phyloP scores from a whole-genome alignment of 2,888 invertebrate genomes.

The Biston stratarius region DNA sequence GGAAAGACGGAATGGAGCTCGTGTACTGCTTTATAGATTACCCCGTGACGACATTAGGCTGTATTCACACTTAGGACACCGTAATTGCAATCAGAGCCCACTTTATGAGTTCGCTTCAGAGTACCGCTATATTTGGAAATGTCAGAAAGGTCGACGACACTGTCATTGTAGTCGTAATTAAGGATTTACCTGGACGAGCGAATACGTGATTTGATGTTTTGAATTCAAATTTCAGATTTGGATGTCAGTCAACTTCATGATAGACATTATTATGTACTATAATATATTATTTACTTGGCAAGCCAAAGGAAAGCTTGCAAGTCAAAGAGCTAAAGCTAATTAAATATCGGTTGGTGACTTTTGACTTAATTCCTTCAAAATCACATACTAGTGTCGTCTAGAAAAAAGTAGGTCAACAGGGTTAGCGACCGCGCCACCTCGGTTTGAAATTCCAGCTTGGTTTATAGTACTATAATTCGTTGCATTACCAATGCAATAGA shows the following conservation, averaged over 20 bases:
- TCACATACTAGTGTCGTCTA: neutral
- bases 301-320: no score
- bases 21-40: neutral
- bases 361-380: no score
- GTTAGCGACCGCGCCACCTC: constrained; percentile 7
- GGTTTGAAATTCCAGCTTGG: constrained; percentile 10
- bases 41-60: constrained; percentile 27
- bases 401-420: constrained; percentile 8
- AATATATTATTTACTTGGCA: no score
- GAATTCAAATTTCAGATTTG: neutral
- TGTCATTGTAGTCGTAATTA: constrained; percentile 8
- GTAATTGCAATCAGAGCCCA: constrained; percentile 34
- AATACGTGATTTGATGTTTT: no score
- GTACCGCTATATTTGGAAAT: constrained; percentile 28
- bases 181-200: neutral
- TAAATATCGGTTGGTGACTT: no score
- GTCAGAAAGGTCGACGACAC: constrained; percentile 18
- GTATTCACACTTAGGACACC: constrained; percentile 16
- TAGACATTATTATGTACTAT: no score
- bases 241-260: neutral
- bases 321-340: no score
- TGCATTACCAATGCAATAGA: constrained; percentile 19
- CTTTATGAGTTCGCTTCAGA: constrained; percentile 34
- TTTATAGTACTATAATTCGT: constrained; percentile 13
- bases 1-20: neutral